Base-by-base conservation (phyloP, 2,888 invertebrate species). In the Actias luna region DNA sequence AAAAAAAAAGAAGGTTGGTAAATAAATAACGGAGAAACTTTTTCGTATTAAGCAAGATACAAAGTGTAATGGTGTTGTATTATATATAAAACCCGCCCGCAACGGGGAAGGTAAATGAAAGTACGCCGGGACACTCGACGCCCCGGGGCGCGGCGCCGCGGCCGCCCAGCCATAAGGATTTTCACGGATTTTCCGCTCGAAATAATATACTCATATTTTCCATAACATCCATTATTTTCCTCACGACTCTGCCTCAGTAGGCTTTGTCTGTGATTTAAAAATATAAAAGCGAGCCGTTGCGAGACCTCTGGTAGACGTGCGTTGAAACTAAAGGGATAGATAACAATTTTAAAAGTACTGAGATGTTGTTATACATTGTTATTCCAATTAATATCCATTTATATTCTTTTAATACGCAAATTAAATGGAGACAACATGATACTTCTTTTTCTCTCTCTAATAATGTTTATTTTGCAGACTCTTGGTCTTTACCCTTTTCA, bases 121-220 rank as follows among this genome's bases (percentile, higher is more conserved):
- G n/a, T n/a, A 29, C n/a, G 29, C 29, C 29, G 55, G 10, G 3
- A 29, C 5, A 55, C 55, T 52, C 52, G 52, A 55, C 55, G n/a
- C 55, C 55, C 58, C 35, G 36, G 33, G 35, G 58, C 58, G 58
- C 18, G 12, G 35, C 58, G 31, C 18, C 22, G 58, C 22, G 35
- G 58, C 12, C 35, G 18, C 18, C 18, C 22, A 16, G 2, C 55
- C 29, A 16, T 16, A 27, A 29, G 29, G 52, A 52, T 52, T 52
- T 52, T 52, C 52, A 52, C 27, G 52, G 52, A 52, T 52, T 27
- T 52, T 52, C 3, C 5, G 29, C 29, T 55, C 0, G 5, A 29
- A 27, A 55, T 27, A 5, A 29, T 7, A n/a, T 55, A 29, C 8
- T n/a, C 5, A 14, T 18, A 7, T 42, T 42, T 42, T 18, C 10